Conservation (phyloP, 30 jellyfish, hydroid and myxozoan genomes). For the Aurelia aurita region DNA sequence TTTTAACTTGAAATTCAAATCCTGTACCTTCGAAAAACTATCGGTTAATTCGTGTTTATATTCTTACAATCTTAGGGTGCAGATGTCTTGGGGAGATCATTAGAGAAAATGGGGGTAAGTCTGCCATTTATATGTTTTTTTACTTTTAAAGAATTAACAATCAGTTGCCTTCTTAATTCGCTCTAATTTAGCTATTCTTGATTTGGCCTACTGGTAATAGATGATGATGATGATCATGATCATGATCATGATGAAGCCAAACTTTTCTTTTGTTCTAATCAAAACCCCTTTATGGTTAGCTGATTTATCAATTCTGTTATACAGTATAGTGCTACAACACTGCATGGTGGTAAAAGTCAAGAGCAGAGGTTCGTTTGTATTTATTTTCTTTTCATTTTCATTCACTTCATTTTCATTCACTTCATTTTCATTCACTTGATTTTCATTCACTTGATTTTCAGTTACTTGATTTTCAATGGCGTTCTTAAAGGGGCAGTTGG, state of each 20-base stretch:
- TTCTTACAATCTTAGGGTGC: conserved; percentile 82
- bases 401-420: too few species aligned
- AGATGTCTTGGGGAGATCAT: conserved; percentile 93
- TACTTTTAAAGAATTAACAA: neutral
- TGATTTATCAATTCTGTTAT: neutral
- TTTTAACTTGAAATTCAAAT: neutral
- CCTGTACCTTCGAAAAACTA: neutral
- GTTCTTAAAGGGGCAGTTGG: too few species aligned
- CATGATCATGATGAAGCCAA: too few species aligned
- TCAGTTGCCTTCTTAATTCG: too few species aligned
- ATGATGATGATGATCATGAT: too few species aligned
- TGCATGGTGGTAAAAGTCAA: conserved; percentile 99
- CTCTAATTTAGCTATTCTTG: too few species aligned
- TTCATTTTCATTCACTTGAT: too few species aligned
- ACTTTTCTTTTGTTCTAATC: too few species aligned
- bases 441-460: too few species aligned
- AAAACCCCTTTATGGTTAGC: neutral
- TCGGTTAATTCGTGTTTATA: neutral
- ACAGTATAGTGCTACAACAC: conserved; percentile 93
- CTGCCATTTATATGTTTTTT: neutral
- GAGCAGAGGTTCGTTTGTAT: conserved; percentile 82
- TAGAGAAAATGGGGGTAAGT: conserved; percentile 99
- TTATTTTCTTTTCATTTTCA: too few species aligned
- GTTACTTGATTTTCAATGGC: too few species aligned
- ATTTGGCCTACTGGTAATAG: too few species aligned